Evolutionary conservation across 2,888 invertebrate species (phyloP).

Genomic region (Meiosimyza platycephala): DNA sequence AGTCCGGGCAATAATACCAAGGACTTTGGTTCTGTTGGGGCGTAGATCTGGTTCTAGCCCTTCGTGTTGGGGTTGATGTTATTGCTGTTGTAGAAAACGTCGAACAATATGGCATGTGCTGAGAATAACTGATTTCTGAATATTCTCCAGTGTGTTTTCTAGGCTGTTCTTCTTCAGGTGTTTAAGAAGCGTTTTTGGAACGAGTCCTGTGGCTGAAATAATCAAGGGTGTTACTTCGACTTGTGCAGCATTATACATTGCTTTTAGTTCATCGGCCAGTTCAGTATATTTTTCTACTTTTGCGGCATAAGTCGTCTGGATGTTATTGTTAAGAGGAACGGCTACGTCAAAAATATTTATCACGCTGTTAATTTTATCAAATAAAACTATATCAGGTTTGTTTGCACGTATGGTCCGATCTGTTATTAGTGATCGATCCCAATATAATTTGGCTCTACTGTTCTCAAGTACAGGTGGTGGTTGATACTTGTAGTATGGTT

Average conservation of each 20-base stretch:
- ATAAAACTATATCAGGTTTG: slow-evolving; percentile 6
- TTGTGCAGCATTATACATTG: slow-evolving; percentile 8
- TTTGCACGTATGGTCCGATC: background rate
- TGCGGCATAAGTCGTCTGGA: background rate
- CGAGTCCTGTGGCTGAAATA: slow-evolving; percentile 21
- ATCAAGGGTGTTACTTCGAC: slow-evolving; percentile 17
- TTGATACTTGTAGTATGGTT: background rate
- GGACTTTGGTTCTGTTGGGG: slow-evolving; percentile 27
- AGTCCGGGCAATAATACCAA: slow-evolving; percentile 8
- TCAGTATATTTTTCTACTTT: slow-evolving; percentile 17
- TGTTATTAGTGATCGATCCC: slow-evolving; percentile 5
- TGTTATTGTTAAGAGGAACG: background rate
- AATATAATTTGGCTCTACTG: background rate
- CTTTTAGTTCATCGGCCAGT: slow-evolving; percentile 15
- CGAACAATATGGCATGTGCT: slow-evolving; percentile 29
- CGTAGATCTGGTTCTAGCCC: slow-evolving; percentile 11
- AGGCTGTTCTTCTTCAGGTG: slow-evolving; percentile 1
- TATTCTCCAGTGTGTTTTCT: slow-evolving; percentile 1
- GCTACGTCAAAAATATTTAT: background rate
- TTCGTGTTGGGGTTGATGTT: background rate
- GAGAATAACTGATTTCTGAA: slow-evolving; percentile 29
- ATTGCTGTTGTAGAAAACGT: slow-evolving; percentile 17
- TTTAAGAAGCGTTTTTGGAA: slow-evolving; percentile 6
- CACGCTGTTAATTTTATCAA: background rate
- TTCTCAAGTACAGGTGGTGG: background rate